Base-by-base conservation (phyloP, 2,888 invertebrate genomes). In the Sarcophaga caerulescens region DNA sequence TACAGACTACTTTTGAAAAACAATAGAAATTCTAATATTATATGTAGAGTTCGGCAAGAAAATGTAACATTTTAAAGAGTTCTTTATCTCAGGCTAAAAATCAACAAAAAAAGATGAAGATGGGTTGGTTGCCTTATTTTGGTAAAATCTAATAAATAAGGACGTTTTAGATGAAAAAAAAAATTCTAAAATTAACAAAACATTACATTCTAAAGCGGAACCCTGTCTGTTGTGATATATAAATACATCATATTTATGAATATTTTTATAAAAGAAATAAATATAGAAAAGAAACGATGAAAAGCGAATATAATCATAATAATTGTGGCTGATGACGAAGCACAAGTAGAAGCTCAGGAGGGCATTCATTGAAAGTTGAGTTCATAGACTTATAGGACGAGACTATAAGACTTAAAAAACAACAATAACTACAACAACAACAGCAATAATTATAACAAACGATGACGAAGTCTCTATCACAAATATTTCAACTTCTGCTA, bases 321-420 rank as follows among this genome's bases (percentile, higher is more conserved):
- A 70, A 75, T 47, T 45, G 21, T 65, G 19, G 45, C 70, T 70
- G 70, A 80, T 74, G 79, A 84, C 66, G 66, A 74, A 77, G 77
- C 77, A 52, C 59, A 69, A n/a, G 12, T 47, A 69, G 47, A 17
- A 63, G 65, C 35, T 17, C n/a, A 59, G n/a, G 45, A 47, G 45
- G 23, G 25, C 65, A 65, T 52, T 71, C 66, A 60, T 76, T 66
- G 35, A 63, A 79, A 70, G 47, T 65, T 60, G 57, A 84, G 70
- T 71, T 76, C 76, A 80, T 76, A 76, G 62, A 68, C 71, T 70
- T 71, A 52, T 52, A 68, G 21, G 60, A 78, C 57, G 25, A 62
- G 17, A 4, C 14, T 14, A 14, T 52, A 52, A 12, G 17, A 52
- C 12, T 12, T 14, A 12, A 14, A 52, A 52, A 52, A 52, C 17